Base-by-base conservation (phyloP, 2,888 invertebrate genomes). In the Dione vanillae region DNA sequence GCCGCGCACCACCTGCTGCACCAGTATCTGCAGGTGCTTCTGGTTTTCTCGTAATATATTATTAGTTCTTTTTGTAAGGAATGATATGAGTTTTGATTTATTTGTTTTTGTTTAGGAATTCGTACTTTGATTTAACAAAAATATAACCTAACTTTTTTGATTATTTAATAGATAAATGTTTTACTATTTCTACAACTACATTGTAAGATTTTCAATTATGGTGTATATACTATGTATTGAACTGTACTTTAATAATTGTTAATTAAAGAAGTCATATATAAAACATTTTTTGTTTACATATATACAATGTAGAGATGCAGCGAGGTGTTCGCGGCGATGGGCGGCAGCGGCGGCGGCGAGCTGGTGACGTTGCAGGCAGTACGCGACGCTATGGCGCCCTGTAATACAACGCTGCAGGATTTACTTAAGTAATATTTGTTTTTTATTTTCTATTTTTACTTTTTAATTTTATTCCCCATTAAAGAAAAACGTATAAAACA, bases 311-410 rank as follows among this genome's bases (percentile, higher is more conserved):
- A 92, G 92, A 78, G 92, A 9, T 93, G 92, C 77, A 85, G 91
- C 74, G 92, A 93, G 74, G 92, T 93, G 74, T 93, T 93, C 80
- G 92, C 92, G 65, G 92, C 92, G 47, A 91, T 92, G 91, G 92
- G 92, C 49, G 92, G 92, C 72, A 80, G 81, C 67, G 82, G 83
- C 14, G 71, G 76, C 61, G 78, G 82, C 52, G 84, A 84, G 67
- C 77, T 82, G 35, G 90, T 93, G 10, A 82, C 92, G 35, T 78
- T 93, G 69, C 93, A 93, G 70, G 88, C 91, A 0, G 92, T 93
- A 43, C 83, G 92, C 5, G 92, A 93, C 78, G 92, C 92, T 1
- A 85, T 92, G 88, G 89, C 90, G 35, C 92, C 92, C 0, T 88
- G 89, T 77, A 78, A 83, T 70, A 76, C 74, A 49, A 84, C 90